phyloP scores from a whole-genome alignment of 2,113 vertebrate genomes.

The Lophotis ruficrista region DNA sequence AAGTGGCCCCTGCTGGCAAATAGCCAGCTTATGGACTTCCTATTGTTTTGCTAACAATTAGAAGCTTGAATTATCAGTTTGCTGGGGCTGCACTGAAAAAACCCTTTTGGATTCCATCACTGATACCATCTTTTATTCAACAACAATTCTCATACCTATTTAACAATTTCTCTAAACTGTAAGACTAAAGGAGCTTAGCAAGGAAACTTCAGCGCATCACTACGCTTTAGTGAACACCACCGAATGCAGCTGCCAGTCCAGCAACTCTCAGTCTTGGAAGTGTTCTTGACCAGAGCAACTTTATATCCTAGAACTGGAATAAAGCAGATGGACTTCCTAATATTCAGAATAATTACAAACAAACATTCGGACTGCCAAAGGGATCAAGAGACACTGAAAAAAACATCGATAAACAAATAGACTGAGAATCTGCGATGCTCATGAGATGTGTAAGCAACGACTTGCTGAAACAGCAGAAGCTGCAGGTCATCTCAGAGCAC shows the following conservation, averaged over 20 bases:
- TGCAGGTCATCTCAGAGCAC: not conserved
- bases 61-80: constrained; percentile 15
- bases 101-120: not conserved
- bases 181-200: not conserved
- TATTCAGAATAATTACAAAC: constrained; percentile 56
- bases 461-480: not conserved
- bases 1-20: constrained; percentile 31
- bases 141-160: not conserved
- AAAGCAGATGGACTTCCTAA: constrained; percentile 55
- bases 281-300: not conserved
- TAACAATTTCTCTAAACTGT: not conserved
- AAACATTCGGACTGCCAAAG: constrained; percentile 41
- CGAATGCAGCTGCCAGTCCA: not conserved
- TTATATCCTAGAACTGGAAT: constrained; percentile 26
- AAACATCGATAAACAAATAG: constrained; percentile 9
- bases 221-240: not conserved
- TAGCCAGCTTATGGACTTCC: constrained; percentile 17
- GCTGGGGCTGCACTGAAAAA: not conserved
- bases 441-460: not conserved
- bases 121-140: not conserved
- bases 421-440: not conserved
- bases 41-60: constrained; percentile 40
- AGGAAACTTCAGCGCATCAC: not conserved
- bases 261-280: not conserved
- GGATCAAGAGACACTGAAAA: not conserved